Conservation (phyloP, 1,140 invertebrate species). For the Drosophila carrolli region DNA sequence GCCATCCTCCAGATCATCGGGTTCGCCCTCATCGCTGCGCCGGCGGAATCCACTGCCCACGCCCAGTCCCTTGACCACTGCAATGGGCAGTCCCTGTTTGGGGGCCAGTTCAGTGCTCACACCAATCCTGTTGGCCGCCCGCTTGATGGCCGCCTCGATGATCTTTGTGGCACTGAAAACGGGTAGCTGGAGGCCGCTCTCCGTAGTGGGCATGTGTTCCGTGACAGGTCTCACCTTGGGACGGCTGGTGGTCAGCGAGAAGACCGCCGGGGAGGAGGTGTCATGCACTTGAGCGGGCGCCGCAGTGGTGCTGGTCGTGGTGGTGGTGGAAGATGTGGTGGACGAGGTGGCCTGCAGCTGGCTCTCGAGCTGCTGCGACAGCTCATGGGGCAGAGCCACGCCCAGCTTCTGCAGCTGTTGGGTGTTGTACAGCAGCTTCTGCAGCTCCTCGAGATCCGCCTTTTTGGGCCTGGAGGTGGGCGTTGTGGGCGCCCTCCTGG, state of each 20-base stretch:
- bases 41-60: constrained; percentile 59
- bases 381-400: constrained; percentile 79
- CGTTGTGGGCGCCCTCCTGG: constrained; percentile 4
- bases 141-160: constrained; percentile 78
- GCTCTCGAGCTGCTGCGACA: constrained; percentile 71
- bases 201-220: constrained; percentile 47
- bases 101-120: constrained; percentile 66
- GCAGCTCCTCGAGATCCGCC: constrained; percentile 66
- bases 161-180: constrained; percentile 81
- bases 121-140: constrained; percentile 75
- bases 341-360: constrained; percentile 54
- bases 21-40: constrained; percentile 57
- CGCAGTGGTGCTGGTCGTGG: constrained; percentile 12
- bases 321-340: constrained; percentile 9
- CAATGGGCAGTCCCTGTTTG: constrained; percentile 23
- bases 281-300: constrained; percentile 47
- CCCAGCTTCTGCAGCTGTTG: constrained; percentile 84
- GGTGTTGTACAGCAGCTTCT: constrained; percentile 79
- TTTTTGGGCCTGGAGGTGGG: constrained; percentile 22
- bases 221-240: constrained; percentile 37
- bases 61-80: constrained; percentile 19
- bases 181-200: constrained; percentile 71
- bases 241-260: constrained; percentile 72
- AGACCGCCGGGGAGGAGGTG: constrained; percentile 73
- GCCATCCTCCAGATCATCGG: background rate